Base-by-base conservation (phyloP, 2,797 vertebrate species). In the Hozukius guyotensis region DNA sequence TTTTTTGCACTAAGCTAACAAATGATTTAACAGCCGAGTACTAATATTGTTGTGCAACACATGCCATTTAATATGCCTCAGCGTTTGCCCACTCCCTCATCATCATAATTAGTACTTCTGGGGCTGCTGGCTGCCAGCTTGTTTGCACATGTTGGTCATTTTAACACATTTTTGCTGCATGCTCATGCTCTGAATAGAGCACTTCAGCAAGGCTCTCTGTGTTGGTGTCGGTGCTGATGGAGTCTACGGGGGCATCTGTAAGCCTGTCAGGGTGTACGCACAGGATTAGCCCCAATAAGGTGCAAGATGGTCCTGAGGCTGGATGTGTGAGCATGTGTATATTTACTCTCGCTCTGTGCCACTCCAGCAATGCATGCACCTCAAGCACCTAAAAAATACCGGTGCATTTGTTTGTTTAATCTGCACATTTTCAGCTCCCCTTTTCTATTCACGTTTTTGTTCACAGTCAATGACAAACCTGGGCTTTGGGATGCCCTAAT, bases 221-320 rank as follows among this genome's bases (percentile, higher is more conserved):
- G 73, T 78, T 80, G 57, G 24, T n/a, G 49, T 7, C 14, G 5
- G 27, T 29, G 61, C 62, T 4, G 66, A 10, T 8, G 67, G 70
- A 63, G 81, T 86, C 83, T 82, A n/a, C 34, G 3, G 76, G 86
- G 78, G 83, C 87, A 86, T 89, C 75, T 73, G 80, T 83, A 81
- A 90, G 61, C 80, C 82, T 74, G 77, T 88, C 77, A 72, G 86
- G 82, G 77, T 87, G 60, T 76, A 61, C 75, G 63, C 81, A 67
- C 82, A 72, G 88, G 89, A 92, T 91, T 87, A 91, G 76, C 87
- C 80, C 84, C 85, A 76, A 59, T 78, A 82, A 84, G 65, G 75
- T 68, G 77, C 87, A 80, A 84, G 87, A 85, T 79, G 85, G 78
- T 75, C 75, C 66, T 16, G 73, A 61, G 83, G 69, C 80, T 76